phyloP scores from a whole-genome alignment of 1,140 invertebrate genomes.

The Phymastichus coffea region DNA sequence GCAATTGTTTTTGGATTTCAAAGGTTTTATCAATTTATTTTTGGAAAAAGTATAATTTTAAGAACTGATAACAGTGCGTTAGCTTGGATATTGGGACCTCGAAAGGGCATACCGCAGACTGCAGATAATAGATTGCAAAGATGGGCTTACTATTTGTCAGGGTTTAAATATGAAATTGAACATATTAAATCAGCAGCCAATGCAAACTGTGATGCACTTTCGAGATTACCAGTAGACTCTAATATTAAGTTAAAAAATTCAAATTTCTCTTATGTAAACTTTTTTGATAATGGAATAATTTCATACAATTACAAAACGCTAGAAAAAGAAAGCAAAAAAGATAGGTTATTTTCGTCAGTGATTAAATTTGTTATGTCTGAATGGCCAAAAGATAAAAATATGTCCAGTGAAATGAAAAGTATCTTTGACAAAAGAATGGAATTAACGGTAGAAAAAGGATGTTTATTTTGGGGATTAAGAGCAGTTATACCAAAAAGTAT shows the following conservation, averaged over 20 bases:
- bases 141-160: slow-evolving; percentile 28
- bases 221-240: neutral
- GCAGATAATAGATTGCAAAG: too few species aligned
- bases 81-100: neutral
- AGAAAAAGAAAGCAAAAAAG: slow-evolving; percentile 2
- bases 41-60: slow-evolving; percentile 45
- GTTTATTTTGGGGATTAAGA: slow-evolving; percentile 35
- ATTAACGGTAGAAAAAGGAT: slow-evolving; percentile 11
- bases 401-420: neutral
- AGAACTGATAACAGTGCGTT: slow-evolving; percentile 49
- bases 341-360: neutral
- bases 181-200: slow-evolving; percentile 11
- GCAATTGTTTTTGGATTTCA: slow-evolving; percentile 40
- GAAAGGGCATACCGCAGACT: slow-evolving; percentile 28
- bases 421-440: neutral
- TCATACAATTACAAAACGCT: slow-evolving; percentile 10
- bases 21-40: too few species aligned
- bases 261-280: slow-evolving; percentile 20
- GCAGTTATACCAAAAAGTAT: slow-evolving; percentile 45
- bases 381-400: neutral
- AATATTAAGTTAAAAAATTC: neutral
- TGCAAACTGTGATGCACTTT: too few species aligned
- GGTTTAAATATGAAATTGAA: slow-evolving; percentile 19
- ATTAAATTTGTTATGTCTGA: neutral
- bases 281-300: slow-evolving; percentile 28